Percentiles rank a stretch among this genome's conserved stretches.
phyloP scores from a whole-genome alignment of 1,140 invertebrate species.

The Aphelenchoides avenae region DNA sequence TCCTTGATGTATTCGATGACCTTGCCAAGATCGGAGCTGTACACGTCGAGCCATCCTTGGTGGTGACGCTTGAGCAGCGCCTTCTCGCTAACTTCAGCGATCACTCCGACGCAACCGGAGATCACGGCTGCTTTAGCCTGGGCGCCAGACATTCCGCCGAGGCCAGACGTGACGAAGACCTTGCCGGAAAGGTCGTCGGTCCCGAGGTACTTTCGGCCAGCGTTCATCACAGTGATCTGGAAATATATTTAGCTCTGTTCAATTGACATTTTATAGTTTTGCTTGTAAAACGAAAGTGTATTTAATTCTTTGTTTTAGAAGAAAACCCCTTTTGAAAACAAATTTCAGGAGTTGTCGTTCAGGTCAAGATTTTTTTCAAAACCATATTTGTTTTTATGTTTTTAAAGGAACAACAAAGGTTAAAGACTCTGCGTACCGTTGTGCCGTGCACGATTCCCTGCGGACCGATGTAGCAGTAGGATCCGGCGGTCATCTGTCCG shows the following conservation, averaged over 20 bases:
- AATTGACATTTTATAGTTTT: no score
- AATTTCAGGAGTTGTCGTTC: no score
- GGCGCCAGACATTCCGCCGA: constrained; percentile 69
- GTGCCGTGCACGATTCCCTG: constrained; percentile 73
- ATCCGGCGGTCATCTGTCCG: constrained; percentile 68
- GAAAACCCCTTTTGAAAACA: no score
- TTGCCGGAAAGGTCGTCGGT: constrained; percentile 64
- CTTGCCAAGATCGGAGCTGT: constrained; percentile 63
- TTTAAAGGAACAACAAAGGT: no score
- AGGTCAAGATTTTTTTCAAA: no score
- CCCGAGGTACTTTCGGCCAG: constrained; percentile 67
- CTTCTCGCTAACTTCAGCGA: constrained; percentile 68
- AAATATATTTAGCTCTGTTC: constrained; percentile 43
- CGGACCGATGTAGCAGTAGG: constrained; percentile 71
- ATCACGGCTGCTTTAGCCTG: constrained; percentile 70
- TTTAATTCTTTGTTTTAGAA: no score
- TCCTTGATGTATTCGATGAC: constrained; percentile 63
- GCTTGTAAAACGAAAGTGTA: no score
- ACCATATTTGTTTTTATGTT: no score
- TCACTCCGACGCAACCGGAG: constrained; percentile 68
- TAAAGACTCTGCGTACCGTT: constrained; percentile 63
- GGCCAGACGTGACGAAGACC: constrained; percentile 68
- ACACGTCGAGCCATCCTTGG: constrained; percentile 68
- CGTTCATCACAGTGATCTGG: constrained; percentile 69
- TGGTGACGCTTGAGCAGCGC: constrained; percentile 67